Evolutionary conservation across 1,140 invertebrate genomes (phyloP).

Genomic region (Cataglyphis hispanica): DNA sequence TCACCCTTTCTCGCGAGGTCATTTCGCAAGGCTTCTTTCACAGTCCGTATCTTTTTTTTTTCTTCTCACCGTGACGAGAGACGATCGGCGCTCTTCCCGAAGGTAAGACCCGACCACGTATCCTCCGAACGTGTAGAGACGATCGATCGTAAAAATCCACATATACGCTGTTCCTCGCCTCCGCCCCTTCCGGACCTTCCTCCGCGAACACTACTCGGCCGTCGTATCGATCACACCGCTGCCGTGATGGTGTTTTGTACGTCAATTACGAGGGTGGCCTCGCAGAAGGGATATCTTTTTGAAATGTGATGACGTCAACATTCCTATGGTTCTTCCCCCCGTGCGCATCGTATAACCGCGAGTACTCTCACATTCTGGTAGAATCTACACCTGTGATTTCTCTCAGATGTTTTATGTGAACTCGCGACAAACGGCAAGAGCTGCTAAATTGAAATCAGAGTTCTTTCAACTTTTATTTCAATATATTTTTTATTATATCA

Average conservation of each 20-base stretch:
- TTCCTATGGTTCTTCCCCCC: not conserved
- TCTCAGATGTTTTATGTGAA: not conserved
- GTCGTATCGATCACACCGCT: slow-evolving; percentile 61
- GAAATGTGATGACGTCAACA: not conserved
- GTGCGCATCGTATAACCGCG: too few species aligned
- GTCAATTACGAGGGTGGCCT: not conserved
- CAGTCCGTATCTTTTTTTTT: not conserved
- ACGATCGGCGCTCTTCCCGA: not conserved
- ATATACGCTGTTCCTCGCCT: slow-evolving; percentile 61
- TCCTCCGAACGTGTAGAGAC: slow-evolving; percentile 34
- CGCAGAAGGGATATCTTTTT: not conserved
- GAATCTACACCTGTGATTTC: not conserved
- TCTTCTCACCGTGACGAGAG: not conserved
- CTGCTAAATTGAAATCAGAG: not conserved
- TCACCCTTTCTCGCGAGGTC: not conserved
- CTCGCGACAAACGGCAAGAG: not conserved
- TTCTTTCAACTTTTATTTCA: not conserved
- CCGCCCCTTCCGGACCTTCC: slow-evolving; percentile 55
- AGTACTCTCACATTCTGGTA: not conserved
- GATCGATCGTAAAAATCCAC: slow-evolving; percentile 72
- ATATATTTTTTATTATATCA: not conserved
- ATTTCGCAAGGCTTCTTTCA: not conserved
- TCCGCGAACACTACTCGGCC: slow-evolving; percentile 37
- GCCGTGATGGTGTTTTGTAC: slow-evolving; percentile 49
- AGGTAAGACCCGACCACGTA: slow-evolving; percentile 62